Evolutionary conservation across 1,140 invertebrate genomes (phyloP).

Genomic region (Zophobas morio): DNA sequence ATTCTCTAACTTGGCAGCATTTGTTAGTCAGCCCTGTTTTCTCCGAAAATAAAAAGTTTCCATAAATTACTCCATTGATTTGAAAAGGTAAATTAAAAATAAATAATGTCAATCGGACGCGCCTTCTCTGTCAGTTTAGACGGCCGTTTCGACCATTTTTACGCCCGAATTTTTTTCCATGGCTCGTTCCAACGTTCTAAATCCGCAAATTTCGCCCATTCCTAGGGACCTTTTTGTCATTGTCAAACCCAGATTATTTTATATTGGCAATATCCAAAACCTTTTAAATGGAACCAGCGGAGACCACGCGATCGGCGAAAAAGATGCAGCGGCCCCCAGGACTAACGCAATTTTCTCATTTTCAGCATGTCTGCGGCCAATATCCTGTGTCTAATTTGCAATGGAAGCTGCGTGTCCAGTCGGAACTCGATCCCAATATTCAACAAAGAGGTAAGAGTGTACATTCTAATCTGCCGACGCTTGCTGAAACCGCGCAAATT

Average conservation of each 20-base stretch:
- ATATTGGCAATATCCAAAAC: constrained; percentile 27
- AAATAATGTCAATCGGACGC: constrained; percentile 16
- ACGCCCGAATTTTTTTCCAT: constrained; percentile 27
- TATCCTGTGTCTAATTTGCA: constrained; percentile 72
- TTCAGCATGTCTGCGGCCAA: constrained; percentile 55
- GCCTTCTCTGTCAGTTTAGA: constrained; percentile 13
- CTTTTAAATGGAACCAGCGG: constrained; percentile 21
- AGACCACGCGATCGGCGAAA: background rate
- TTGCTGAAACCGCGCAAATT: background rate
- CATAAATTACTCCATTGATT: constrained; percentile 63
- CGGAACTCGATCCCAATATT: constrained; percentile 73
- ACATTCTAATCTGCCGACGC: background rate
- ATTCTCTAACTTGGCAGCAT: constrained; percentile 66
- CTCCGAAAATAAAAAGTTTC: constrained; percentile 65
- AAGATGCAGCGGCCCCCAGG: background rate
- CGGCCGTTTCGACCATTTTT: background rate
- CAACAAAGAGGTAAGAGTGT: constrained; percentile 62
- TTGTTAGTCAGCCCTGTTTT: constrained; percentile 67
- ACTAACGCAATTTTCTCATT: constrained; percentile 36
- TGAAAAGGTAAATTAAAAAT: constrained; percentile 63
- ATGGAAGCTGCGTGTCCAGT: constrained; percentile 70
- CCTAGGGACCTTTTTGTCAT: constrained; percentile 52
- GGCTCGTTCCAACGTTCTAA: constrained; percentile 27
- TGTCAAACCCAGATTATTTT: constrained; percentile 46
- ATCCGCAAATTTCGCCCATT: constrained; percentile 33